phyloP scores from a whole-genome alignment of 1,140 invertebrate species.

The Thaumetopoea pityocampa region DNA sequence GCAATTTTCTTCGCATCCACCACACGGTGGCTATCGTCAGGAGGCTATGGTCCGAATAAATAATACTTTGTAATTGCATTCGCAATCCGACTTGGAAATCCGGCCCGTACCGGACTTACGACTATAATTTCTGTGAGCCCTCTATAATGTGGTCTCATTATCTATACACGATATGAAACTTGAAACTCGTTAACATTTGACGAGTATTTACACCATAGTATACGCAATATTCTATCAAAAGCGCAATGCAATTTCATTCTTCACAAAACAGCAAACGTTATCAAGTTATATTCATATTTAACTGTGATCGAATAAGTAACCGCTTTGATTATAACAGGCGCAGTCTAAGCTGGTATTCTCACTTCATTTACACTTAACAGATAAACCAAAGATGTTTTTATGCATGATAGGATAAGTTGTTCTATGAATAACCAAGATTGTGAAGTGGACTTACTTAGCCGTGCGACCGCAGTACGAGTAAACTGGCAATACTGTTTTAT shows the following conservation, averaged over 20 bases:
- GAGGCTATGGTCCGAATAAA: conserved; percentile 44
- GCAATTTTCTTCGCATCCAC: conserved; percentile 61
- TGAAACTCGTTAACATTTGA: conserved; percentile 18
- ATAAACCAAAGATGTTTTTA: conserved; percentile 29
- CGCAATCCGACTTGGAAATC: conserved; percentile 32
- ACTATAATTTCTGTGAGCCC: conserved; percentile 25
- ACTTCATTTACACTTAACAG: conserved; percentile 42
- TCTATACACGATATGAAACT: conserved; percentile 8
- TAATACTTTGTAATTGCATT: conserved; percentile 55
- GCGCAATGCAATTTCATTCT: conserved; percentile 11
- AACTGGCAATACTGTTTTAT: conserved; percentile 15
- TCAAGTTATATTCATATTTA: conserved; percentile 25
- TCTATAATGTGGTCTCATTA: conserved; percentile 31
- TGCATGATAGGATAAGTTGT: conserved; percentile 2
- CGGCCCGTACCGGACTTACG: conserved; percentile 31
- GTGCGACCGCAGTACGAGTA: conserved; percentile 6
- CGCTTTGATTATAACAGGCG: conserved; percentile 23
- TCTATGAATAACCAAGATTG: conserved; percentile 16
- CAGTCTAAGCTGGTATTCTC: conserved; percentile 30
- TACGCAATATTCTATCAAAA: conserved; percentile 19
- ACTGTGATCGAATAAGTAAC: conserved; percentile 25
- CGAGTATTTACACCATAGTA: conserved; percentile 24
- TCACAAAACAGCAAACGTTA: conserved; percentile 9
- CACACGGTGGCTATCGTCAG: conserved; percentile 46
- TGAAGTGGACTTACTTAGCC: conserved; percentile 1